Evolutionary conservation across 2,113 vertebrate genomes (phyloP).

Genomic region (Mormyrus lacerda): DNA sequence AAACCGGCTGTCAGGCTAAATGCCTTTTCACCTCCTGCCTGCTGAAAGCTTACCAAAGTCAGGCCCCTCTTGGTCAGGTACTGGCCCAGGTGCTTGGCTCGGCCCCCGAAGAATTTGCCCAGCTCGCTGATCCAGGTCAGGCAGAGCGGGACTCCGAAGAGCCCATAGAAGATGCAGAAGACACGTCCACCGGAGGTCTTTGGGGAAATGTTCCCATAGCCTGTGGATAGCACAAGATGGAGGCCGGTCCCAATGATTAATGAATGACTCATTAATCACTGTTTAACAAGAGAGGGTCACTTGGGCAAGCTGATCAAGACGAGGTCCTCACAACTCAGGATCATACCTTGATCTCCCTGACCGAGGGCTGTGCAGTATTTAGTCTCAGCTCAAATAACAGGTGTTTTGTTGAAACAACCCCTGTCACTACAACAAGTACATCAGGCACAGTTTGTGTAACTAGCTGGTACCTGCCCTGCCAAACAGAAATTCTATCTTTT

Average conservation of each 20-base stretch:
- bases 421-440: background rate
- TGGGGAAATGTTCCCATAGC: slow-evolving; percentile 93
- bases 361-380: background rate
- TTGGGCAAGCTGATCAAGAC: background rate
- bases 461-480: background rate
- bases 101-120: slow-evolving; percentile 94
- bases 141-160: slow-evolving; percentile 90
- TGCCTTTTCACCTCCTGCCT: background rate
- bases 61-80: slow-evolving; percentile 88
- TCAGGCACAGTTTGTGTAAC: background rate
- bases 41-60: slow-evolving; percentile 68
- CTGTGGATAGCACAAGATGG: slow-evolving; percentile 46
- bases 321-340: background rate
- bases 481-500: background rate
- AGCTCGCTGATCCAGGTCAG: slow-evolving; percentile 96
- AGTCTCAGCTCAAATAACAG: background rate
- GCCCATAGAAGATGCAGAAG: slow-evolving; percentile 95
- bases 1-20: background rate
- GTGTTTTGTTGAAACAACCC: background rate
- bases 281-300: background rate
- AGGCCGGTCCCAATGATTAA: background rate
- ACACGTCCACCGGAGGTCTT: slow-evolving; percentile 83
- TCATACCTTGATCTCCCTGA: background rate
- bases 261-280: background rate
- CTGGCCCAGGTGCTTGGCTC: slow-evolving; percentile 88